Percentiles rank a stretch among this genome's conserved stretches.
Conservation (phyloP, 1,140 invertebrate genomes). For the Orchesella cincta region DNA sequence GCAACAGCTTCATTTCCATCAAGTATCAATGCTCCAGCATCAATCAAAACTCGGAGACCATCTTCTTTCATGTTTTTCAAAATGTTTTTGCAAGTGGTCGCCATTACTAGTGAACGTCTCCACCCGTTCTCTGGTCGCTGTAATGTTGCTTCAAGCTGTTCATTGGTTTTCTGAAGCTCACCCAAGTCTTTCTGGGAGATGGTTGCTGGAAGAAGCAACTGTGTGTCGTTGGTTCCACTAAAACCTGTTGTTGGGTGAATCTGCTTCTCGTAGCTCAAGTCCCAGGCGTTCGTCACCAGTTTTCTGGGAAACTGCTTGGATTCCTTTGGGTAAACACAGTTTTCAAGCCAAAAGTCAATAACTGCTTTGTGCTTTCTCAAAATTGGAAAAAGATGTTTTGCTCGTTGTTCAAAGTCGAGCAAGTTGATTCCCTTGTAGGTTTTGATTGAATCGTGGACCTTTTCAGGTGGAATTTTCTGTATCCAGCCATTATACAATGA, state of each 20-base stretch:
- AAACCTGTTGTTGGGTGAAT: slow-evolving; percentile 35
- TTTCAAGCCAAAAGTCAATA: slow-evolving; percentile 42
- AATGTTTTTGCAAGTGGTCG: neutral
- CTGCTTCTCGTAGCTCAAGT: slow-evolving; percentile 23
- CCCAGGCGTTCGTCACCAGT: slow-evolving; percentile 38
- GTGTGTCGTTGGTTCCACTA: slow-evolving; percentile 43
- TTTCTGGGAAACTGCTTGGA: slow-evolving; percentile 39
- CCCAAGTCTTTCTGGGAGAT: slow-evolving; percentile 34
- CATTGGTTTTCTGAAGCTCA: slow-evolving; percentile 32
- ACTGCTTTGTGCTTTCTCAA: slow-evolving; percentile 32
- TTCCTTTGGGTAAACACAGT: slow-evolving; percentile 36
- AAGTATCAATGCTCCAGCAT: slow-evolving; percentile 42
- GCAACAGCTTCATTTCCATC: slow-evolving; percentile 37
- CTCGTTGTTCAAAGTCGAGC: slow-evolving; percentile 38
- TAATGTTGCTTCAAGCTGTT: slow-evolving; percentile 31
- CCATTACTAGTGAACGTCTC: slow-evolving; percentile 11
- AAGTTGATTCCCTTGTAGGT: slow-evolving; percentile 37
- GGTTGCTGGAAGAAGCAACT: slow-evolving; percentile 26
- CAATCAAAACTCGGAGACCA: slow-evolving; percentile 33
- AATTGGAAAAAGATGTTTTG: slow-evolving; percentile 31
- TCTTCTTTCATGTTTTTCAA: slow-evolving; percentile 7
- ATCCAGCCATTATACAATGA: slow-evolving; percentile 30
- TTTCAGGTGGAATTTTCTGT: neutral
- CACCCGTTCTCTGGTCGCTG: slow-evolving; percentile 31
- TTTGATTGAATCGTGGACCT: slow-evolving; percentile 19